Evolutionary conservation across 2,113 vertebrate species (phyloP), one percentile per base, ranked within the genome.

Genomic region (Colius striatus): DNA sequence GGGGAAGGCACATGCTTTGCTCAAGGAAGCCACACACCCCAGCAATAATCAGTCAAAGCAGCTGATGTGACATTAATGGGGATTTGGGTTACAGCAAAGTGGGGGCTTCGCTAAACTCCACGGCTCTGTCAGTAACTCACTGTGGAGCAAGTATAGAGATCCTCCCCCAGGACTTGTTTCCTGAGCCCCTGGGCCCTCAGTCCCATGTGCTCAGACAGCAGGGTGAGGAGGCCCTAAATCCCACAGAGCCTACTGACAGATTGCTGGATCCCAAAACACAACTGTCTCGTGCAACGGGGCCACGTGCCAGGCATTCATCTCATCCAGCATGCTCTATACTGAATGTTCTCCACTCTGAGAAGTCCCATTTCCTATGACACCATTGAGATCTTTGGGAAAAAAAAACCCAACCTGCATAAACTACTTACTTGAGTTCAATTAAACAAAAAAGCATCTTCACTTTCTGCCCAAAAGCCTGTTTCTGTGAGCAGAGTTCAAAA

Each of bases 141-240:
- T 67, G 21, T 9, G 27, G 26, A 53, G 32, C 11, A 54, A 41
- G 25, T 2, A 14, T 34, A 19, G 41, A 36, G 18, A 51, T 15
- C 26, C 63, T 76, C 70, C 8, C 30, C 45, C 12, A 2, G 3
- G 3, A 54, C 30, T 9, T n/a, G 13, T 43, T 36, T 32, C 27
- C 58, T 8, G 27, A 60, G 68, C 77, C 45, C 32, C 17, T 3
- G 36, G 32, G 45, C 18, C 10, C 32, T 21, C 41, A 3, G 36
- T 15, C 60, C n/a, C 43, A 29, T 16, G 32, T 23, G 23, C 22
- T n/a, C 8, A 1, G 5, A 1, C 26, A 6, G 29, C 6, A 20
- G 36, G 11, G 26, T 23, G 48, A 23, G 32, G 53, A 3, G 5
- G 13, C 45, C 36, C 45, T 17, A 14, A 45, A 60, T 5, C 11